Conservation (phyloP, 1,140 invertebrate species). For the Himalopsyche phryganea region DNA sequence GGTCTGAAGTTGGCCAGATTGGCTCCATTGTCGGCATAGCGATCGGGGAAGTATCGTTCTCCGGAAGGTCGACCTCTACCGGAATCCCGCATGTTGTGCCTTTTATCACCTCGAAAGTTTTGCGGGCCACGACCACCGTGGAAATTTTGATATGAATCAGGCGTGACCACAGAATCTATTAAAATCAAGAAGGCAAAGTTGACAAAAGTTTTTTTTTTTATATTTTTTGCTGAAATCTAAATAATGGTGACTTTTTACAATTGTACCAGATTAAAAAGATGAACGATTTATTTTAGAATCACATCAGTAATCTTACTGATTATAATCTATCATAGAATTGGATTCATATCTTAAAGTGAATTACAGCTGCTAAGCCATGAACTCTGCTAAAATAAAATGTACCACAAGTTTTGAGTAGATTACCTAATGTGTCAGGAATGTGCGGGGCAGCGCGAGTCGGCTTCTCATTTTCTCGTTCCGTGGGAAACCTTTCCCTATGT, state of each 20-base stretch:
- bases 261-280: too few relatives aligned
- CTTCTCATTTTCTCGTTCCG: constrained; percentile 13
- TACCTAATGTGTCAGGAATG: constrained; percentile 11
- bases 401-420: too few relatives aligned
- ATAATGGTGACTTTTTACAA: too few relatives aligned
- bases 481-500: constrained; percentile 30
- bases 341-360: too few relatives aligned
- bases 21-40: too few relatives aligned
- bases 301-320: too few relatives aligned
- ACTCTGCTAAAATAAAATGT: too few relatives aligned
- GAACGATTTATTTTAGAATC: too few relatives aligned
- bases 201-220: background rate
- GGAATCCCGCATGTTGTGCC: background rate
- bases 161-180: constrained; percentile 23
- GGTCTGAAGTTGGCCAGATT: constrained; percentile 5
- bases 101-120: background rate
- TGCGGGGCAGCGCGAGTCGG: background rate
- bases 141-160: constrained; percentile 3
- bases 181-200: constrained; percentile 4
- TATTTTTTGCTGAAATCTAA: background rate
- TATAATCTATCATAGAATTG: too few relatives aligned
- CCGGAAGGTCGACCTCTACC: too few relatives aligned
- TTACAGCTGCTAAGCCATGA: too few relatives aligned
- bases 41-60: too few relatives aligned
- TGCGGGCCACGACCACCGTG: background rate